These are phyloP conservation scores for Lerista edwardsae DNA, from an alignment of 2,797 vertebrate species.

Conservation along the genomic window DNA sequence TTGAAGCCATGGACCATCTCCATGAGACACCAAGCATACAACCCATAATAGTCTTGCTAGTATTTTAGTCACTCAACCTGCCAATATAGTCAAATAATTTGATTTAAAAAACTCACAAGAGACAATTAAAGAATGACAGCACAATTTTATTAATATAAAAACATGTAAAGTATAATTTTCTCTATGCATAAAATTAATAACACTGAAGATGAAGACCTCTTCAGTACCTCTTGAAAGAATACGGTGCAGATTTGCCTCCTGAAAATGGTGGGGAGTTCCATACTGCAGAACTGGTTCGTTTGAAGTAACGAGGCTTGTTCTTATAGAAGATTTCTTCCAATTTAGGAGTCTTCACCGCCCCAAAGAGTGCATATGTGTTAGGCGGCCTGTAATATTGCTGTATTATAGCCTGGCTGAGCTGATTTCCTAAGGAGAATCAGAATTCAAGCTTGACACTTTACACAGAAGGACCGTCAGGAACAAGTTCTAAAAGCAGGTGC, in stretches of 20 bases:
- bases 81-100: not conserved
- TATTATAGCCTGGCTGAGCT: constrained; percentile 82
- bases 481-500: not conserved
- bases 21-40: no score
- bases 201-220: not conserved
- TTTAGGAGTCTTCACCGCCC: constrained; percentile 78
- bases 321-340: constrained; percentile 88
- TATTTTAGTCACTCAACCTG: not conserved
- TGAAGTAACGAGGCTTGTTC: constrained; percentile 88
- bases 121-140: not conserved
- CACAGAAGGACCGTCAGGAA: no score
- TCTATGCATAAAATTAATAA: not conserved
- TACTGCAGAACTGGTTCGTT: constrained; percentile 90
- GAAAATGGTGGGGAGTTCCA: constrained; percentile 86
- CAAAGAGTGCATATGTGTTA: constrained; percentile 79
- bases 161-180: not conserved
- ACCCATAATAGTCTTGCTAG: no score
- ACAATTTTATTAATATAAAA: constrained; percentile 17
- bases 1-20: no score
- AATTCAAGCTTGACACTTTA: not conserved
- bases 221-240: constrained; percentile 65
- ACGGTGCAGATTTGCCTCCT: constrained; percentile 46
- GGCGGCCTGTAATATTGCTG: constrained; percentile 86
- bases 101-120: not conserved
- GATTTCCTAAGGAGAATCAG: constrained; percentile 70